These are phyloP conservation scores for Ceryle rudis DNA, from an alignment of 2,797 vertebrate genomes.

Conservation along the genomic window DNA sequence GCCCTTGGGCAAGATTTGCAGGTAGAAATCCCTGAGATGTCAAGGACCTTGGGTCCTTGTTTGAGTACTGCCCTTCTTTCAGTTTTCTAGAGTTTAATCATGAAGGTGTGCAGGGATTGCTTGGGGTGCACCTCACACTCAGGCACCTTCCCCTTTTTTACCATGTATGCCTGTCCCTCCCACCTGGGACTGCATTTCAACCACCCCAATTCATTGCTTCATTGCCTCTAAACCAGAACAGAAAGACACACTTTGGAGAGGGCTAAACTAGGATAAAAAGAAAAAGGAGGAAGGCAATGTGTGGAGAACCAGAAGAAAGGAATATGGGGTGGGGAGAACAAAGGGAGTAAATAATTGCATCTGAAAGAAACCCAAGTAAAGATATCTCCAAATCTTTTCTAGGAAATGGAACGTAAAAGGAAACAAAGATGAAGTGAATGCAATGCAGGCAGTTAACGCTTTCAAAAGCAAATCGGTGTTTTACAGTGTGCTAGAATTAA, in stretches of 20 bases:
- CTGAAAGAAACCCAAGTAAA: conserved; percentile 17
- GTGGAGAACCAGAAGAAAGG: background rate
- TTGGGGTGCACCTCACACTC: background rate
- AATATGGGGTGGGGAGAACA: background rate
- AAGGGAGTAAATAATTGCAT: background rate
- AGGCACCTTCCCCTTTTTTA: background rate
- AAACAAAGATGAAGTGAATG: conserved; percentile 26
- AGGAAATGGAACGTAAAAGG: conserved; percentile 39
- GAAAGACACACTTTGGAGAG: background rate
- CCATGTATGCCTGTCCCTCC: background rate
- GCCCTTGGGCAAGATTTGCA: background rate
- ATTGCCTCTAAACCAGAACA: background rate
- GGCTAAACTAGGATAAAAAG: conserved; percentile 2
- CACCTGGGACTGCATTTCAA: background rate
- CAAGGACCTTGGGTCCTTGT: background rate
- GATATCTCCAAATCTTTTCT: background rate
- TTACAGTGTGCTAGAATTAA: conserved; percentile 64
- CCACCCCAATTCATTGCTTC: background rate
- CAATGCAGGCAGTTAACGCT: conserved; percentile 17
- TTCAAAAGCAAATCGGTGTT: conserved; percentile 42
- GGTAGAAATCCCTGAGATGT: background rate
- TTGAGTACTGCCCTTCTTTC: background rate
- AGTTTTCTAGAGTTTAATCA: background rate
- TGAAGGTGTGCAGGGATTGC: background rate
- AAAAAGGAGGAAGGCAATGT: background rate